Percentiles rank a stretch among this genome's conserved stretches.
These are phyloP conservation scores for Ophioninae sp. DNA, from an alignment of 2,888 invertebrate species.

Conservation along the genomic window DNA sequence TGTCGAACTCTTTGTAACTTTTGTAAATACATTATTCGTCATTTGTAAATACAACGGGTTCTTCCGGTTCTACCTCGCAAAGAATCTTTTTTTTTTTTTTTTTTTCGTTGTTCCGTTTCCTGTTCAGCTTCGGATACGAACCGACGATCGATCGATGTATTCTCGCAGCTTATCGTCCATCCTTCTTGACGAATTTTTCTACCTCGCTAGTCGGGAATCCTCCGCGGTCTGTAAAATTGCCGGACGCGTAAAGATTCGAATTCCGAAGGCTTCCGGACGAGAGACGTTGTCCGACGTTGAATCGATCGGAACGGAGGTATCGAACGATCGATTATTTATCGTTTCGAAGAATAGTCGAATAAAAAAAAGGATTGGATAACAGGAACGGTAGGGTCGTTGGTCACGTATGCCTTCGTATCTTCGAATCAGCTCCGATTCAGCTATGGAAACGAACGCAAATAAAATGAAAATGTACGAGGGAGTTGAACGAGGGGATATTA, in stretches of 20 bases:
- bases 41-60: slow-evolving; percentile 70
- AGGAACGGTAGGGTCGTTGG: no score
- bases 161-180: no score
- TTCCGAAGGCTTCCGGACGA: no score
- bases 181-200: no score
- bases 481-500: slow-evolving; percentile 63
- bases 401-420: not conserved
- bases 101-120: not conserved
- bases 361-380: not conserved
- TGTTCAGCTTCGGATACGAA: not conserved
- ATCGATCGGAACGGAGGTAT: no score
- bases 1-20: slow-evolving; percentile 65
- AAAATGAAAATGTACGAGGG: slow-evolving; percentile 62
- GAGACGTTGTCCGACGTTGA: no score
- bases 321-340: no score
- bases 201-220: no score
- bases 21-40: slow-evolving; percentile 75
- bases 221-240: no score
- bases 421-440: slow-evolving; percentile 39
- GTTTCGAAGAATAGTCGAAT: not conserved
- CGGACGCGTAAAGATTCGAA: no score
- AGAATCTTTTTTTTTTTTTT: slow-evolving; percentile 12
- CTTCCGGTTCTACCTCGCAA: slow-evolving; percentile 60
- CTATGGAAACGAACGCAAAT: slow-evolving; percentile 53
- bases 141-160: no score